These are phyloP conservation scores for Hydrolagus affinis DNA, from an alignment of 2,113 vertebrate genomes.

Conservation along the genomic window DNA sequence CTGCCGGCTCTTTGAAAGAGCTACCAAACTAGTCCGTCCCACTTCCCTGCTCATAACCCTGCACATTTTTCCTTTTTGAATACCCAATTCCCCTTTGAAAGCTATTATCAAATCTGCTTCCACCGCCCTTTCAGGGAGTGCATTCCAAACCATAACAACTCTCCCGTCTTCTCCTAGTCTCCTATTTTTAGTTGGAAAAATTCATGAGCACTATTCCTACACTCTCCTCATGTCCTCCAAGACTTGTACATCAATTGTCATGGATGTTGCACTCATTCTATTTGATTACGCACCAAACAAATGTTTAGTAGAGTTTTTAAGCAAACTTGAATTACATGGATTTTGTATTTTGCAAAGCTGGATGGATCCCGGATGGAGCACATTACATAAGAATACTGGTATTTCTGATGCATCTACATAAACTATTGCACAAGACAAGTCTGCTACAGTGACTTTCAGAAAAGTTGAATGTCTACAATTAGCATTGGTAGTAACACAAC, in stretches of 20 bases:
- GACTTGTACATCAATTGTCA: not conserved
- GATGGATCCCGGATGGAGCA: not conserved
- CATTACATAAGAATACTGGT: not conserved
- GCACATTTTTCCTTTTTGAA: no score
- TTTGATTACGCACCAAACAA: not conserved
- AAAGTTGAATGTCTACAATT: not conserved
- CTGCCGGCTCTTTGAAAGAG: no score
- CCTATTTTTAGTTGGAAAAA: not conserved
- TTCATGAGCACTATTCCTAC: not conserved
- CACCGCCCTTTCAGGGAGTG: no score
- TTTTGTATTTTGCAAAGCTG: not conserved
- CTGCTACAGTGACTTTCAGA: not conserved
- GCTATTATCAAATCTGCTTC: no score
- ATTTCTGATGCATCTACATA: not conserved
- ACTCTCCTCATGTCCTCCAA: not conserved
- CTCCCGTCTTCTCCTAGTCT: no score
- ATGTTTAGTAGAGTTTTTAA: not conserved
- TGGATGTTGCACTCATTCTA: not conserved
- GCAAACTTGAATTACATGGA: not conserved
- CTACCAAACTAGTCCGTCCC: no score
- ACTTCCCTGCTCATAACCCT: no score
- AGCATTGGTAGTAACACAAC: not conserved
- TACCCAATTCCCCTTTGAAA: no score
- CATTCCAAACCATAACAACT: no score
- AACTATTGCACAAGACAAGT: not conserved